Conservation (phyloP, 2,888 invertebrate species). For the Pocota personata region DNA sequence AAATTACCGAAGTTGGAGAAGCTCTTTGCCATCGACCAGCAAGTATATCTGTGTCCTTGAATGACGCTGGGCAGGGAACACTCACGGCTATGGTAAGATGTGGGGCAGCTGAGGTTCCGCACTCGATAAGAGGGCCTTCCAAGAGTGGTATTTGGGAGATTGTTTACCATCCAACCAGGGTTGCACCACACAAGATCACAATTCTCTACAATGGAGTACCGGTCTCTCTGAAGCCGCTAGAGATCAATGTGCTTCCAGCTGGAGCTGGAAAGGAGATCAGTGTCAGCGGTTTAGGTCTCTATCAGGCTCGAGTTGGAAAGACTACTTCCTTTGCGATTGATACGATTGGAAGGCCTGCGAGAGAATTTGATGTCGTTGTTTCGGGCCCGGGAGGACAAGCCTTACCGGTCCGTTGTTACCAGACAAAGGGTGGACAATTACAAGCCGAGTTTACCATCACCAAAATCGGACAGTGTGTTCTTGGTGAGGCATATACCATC, state of each 20-base stretch:
- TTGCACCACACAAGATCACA: conserved; percentile 93
- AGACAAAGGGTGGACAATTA: conserved; percentile 97
- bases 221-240: conserved; percentile 84
- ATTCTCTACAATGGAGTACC: conserved; percentile 94
- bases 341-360: conserved; percentile 91
- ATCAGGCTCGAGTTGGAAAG: conserved; percentile 92
- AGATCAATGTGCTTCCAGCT: conserved; percentile 85
- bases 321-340: conserved; percentile 95
- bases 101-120: conserved; percentile 91
- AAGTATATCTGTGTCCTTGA: conserved; percentile 90
- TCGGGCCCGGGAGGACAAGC: conserved; percentile 91
- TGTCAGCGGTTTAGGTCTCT: conserved; percentile 91
- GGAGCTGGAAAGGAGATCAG: conserved; percentile 88
- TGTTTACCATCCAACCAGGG: conserved; percentile 93
- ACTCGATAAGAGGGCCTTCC: conserved; percentile 89
- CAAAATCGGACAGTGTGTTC: conserved; percentile 88
- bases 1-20: conserved; percentile 89
- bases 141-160: conserved; percentile 91
- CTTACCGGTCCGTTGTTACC: conserved; percentile 95
- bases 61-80: conserved; percentile 93
- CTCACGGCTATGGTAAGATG: conserved; percentile 91
- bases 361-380: conserved; percentile 96
- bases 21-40: conserved; percentile 92
- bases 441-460: conserved; percentile 96
- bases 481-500: conserved; percentile 83